phyloP scores from a whole-genome alignment of 2,797 vertebrate genomes.

The Hafferia zeledoni region DNA sequence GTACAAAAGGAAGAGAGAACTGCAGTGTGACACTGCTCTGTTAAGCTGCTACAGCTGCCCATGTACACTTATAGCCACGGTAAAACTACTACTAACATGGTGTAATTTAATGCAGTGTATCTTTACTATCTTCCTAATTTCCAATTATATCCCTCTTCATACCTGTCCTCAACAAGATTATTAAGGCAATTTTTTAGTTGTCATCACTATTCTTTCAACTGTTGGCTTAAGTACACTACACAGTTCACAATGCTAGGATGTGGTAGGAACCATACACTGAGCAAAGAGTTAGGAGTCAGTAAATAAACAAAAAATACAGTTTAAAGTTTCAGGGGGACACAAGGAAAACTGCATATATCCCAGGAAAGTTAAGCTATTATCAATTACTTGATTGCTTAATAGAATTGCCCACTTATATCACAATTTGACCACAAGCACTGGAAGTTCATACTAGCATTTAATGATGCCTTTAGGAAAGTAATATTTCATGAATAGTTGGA shows the following conservation, averaged over 20 bases:
- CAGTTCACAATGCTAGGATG: not conserved
- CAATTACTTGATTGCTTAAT: not conserved
- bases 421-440: constrained; percentile 11
- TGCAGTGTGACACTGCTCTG: not conserved
- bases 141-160: not conserved
- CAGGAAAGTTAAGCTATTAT: constrained; percentile 27
- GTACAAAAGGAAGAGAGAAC: not conserved
- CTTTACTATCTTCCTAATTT: not conserved
- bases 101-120: not conserved
- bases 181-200: not conserved
- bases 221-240: not conserved
- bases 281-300: not conserved
- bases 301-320: constrained; percentile 31
- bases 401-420: not conserved
- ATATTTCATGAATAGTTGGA: not conserved
- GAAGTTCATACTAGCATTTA: not conserved
- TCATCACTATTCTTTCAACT: not conserved
- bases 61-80: not conserved
- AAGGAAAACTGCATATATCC: not conserved
- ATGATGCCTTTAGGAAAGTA: not conserved
- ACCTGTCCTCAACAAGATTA: not conserved
- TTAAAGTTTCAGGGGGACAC: constrained; percentile 9
- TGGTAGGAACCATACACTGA: not conserved
- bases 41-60: not conserved
- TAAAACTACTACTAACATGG: not conserved